phyloP scores from a whole-genome alignment of 2,113 vertebrate species.

The Riparia riparia region DNA sequence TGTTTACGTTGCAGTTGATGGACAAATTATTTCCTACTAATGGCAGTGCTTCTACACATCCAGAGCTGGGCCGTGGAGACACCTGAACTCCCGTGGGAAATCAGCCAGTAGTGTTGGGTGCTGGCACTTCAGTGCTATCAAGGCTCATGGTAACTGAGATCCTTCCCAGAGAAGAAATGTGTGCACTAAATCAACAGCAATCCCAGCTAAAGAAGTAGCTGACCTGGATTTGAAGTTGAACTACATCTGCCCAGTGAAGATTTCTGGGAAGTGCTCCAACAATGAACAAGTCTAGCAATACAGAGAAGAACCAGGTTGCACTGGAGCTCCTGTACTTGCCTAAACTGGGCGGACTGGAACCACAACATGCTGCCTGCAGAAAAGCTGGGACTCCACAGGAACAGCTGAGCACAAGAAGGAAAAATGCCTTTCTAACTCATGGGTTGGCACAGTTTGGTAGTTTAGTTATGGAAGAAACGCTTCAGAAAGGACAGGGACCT shows the following conservation, averaged over 20 bases:
- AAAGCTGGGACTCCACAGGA: background rate
- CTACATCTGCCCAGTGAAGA: background rate
- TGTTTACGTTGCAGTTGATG: background rate
- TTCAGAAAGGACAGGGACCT: too few species aligned
- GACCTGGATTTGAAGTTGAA: background rate
- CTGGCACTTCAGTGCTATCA: background rate
- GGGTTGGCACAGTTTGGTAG: too few species aligned
- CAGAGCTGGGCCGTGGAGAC: background rate
- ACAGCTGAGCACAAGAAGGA: background rate
- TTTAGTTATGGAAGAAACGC: too few species aligned
- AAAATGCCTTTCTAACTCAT: background rate
- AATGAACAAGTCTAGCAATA: background rate
- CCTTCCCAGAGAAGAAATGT: background rate
- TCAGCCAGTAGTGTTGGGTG: background rate
- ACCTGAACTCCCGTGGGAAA: background rate
- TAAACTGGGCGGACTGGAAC: background rate
- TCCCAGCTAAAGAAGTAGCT: background rate
- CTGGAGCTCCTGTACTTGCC: background rate
- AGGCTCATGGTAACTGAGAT: background rate
- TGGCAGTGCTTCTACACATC: background rate
- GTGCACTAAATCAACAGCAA: background rate
- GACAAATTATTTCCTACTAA: background rate
- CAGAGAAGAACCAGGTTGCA: background rate
- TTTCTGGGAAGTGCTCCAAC: background rate
- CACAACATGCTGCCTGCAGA: rapidly evolving